phyloP scores from a whole-genome alignment of 2,888 invertebrate species.

The Hypselothyrea guttata region DNA sequence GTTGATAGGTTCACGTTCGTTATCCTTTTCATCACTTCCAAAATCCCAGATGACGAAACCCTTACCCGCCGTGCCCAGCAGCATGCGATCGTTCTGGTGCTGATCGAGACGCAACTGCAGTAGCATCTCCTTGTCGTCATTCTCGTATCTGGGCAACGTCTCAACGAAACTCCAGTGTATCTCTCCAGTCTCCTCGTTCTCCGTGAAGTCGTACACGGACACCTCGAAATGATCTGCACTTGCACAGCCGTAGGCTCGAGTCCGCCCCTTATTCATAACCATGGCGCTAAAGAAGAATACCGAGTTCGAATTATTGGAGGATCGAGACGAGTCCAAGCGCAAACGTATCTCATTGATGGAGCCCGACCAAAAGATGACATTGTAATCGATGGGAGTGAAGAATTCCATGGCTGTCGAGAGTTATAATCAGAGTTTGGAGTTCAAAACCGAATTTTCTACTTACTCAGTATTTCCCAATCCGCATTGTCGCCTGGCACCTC shows the following conservation, averaged over 20 bases:
- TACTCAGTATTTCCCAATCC: constrained; percentile 89
- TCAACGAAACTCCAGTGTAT: constrained; percentile 85
- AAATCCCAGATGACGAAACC: constrained; percentile 93
- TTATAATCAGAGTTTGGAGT: neutral
- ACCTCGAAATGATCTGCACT: constrained; percentile 86
- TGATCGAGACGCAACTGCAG: constrained; percentile 92
- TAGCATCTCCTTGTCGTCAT: constrained; percentile 89
- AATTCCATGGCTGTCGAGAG: constrained; percentile 86
- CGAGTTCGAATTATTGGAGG: constrained; percentile 56
- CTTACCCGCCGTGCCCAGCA: constrained; percentile 92
- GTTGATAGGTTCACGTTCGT: constrained; percentile 80
- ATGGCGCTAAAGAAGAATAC: constrained; percentile 84
- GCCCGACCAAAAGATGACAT: constrained; percentile 91
- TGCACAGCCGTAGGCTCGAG: constrained; percentile 87
- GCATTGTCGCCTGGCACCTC: constrained; percentile 85
- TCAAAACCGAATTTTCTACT: constrained; percentile 54
- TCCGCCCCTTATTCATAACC: constrained; percentile 87
- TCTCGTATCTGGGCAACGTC: constrained; percentile 86
- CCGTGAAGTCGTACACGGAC: constrained; percentile 67
- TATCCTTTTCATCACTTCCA: constrained; percentile 83
- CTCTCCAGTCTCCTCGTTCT: constrained; percentile 56
- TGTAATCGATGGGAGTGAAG: constrained; percentile 86
- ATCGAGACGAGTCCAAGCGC: constrained; percentile 85
- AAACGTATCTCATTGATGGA: constrained; percentile 89
- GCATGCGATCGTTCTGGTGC: constrained; percentile 86